Evolutionary conservation across 2,113 vertebrate genomes (phyloP).

Genomic region (Columba janthina): DNA sequence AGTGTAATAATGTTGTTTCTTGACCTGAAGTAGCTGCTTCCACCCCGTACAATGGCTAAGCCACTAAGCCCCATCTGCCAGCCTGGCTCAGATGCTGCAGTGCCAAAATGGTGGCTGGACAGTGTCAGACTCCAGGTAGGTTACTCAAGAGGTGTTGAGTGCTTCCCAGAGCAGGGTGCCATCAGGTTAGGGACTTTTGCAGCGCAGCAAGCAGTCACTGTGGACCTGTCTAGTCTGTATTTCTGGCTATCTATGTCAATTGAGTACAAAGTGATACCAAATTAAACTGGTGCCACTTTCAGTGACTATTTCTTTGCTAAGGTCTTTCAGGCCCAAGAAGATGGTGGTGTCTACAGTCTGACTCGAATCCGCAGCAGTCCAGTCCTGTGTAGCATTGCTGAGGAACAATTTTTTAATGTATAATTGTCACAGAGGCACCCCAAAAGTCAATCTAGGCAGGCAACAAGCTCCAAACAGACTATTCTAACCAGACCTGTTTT

Average conservation of each 20-base stretch:
- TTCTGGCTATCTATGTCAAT: fast-evolving
- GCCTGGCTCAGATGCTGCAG: neutral
- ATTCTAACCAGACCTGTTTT: too few relatives aligned
- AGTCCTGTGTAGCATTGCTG: neutral
- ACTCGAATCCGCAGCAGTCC: neutral
- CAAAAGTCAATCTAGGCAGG: too few relatives aligned
- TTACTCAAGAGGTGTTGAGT: neutral
- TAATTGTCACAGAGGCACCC: too few relatives aligned
- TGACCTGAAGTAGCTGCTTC: neutral
- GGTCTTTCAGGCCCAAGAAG: neutral
- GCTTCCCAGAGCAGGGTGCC: neutral
- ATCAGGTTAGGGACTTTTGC: neutral
- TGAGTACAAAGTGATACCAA: neutral
- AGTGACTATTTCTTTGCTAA: neutral
- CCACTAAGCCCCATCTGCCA: neutral
- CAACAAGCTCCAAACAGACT: too few relatives aligned
- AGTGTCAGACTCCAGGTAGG: too few relatives aligned
- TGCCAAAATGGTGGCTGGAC: neutral
- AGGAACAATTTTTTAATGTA: neutral
- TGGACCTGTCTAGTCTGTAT: fast-evolving
- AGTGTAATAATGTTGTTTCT: neutral
- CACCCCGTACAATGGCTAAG: fast-evolving
- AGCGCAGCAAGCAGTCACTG: neutral
- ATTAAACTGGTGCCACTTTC: neutral
- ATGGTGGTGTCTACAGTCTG: neutral